These are phyloP conservation scores for Caenorhabditis tropicalis DNA, from an alignment of 1,140 invertebrate species.

Conservation along the genomic window DNA sequence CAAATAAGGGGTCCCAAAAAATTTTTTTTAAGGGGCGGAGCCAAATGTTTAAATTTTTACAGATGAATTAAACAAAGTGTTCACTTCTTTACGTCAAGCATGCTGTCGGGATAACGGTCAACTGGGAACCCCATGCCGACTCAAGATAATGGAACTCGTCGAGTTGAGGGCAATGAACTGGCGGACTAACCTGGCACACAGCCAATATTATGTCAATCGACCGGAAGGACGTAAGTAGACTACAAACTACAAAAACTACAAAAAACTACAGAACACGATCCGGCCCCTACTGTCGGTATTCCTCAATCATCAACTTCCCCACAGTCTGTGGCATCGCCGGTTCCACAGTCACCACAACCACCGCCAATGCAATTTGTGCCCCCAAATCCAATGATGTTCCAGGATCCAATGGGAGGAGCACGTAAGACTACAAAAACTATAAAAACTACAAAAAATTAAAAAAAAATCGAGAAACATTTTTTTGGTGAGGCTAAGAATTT, in stretches of 20 bases:
- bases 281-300: constrained; percentile 40
- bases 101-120: constrained; percentile 68
- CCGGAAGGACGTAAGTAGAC: constrained; percentile 55
- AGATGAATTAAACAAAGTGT: constrained; percentile 68
- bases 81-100: constrained; percentile 67
- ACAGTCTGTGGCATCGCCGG: constrained; percentile 28
- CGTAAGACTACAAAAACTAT: neutral
- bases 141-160: constrained; percentile 67
- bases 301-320: neutral
- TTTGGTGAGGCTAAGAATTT: too few relatives aligned
- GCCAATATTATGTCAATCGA: constrained; percentile 66
- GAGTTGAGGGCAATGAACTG: constrained; percentile 68
- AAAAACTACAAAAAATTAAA: too few relatives aligned
- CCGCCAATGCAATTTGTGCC: constrained; percentile 41
- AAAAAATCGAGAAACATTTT: too few relatives aligned
- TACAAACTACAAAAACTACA: neutral
- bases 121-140: constrained; percentile 65
- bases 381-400: constrained; percentile 44
- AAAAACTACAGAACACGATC: constrained; percentile 27
- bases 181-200: constrained; percentile 67
- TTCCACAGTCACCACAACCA: constrained; percentile 24
- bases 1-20: too few relatives aligned
- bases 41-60: constrained; percentile 23
- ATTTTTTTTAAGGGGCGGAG: too few relatives aligned
- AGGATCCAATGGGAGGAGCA: neutral